Base-by-base conservation (phyloP, 2,888 invertebrate species). In the Tetragonisca angustula region DNA sequence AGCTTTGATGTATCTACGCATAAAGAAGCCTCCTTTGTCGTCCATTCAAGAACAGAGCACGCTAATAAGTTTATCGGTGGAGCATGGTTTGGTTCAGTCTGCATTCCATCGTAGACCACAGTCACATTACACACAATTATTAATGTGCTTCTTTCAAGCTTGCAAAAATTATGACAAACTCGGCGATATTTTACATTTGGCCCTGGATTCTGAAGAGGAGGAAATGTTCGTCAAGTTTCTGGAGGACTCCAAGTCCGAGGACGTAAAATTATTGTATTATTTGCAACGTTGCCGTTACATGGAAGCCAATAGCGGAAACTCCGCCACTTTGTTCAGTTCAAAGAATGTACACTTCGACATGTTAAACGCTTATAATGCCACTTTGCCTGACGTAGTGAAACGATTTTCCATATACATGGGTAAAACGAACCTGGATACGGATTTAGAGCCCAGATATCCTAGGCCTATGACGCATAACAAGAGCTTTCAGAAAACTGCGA, bases 241-340 rank as follows among this genome's bases (percentile, higher is more conserved):
- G 27, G 95, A 96, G 83, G 95, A 95, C n/a, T 96, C 96, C 84
- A 95, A 96, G 59, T 95, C 96, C 0, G 96, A 96, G 0, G 97
- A 97, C 89, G 95, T 97, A 70, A 95, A 97, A 49, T 95, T 97
- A 68, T 95, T 97, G 94, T 97, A 97, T 92, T 97, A 96, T 90
- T 94, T 97, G 72, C 96, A 96, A 89, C 95, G 96, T 90, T 96
- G 95, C 95, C 92, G 93, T 64, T 93, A 93, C 68, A 90, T 91
- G 4, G 94, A 94, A 70, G 93, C 93, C 0, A 90, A 89, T 21
- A 86, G 84, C 24, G 82, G 90, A 11, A 82, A 82, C 72, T 79
- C 85, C 0, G 65, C 75, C 1, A 69, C 19, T 17, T 70, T 49
- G 0, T 75, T 43, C 19, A n/a, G 69, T 5, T 11, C 77, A 4